Base-by-base conservation (phyloP, 2,888 invertebrate species). In the Metopia argyrocephala region DNA sequence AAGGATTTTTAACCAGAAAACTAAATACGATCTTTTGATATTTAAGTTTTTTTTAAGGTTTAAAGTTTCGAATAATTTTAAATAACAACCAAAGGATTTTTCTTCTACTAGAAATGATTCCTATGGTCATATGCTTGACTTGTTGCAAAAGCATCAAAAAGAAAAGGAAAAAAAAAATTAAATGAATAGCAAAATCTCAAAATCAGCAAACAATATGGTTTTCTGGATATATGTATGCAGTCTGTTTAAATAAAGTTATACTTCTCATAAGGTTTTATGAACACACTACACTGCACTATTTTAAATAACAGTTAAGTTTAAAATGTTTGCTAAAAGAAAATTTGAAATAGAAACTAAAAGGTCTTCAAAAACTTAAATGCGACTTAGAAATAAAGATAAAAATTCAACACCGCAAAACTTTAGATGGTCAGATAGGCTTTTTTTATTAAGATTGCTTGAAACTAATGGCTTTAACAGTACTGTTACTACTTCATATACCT, bases 61-160 rank as follows among this genome's bases (percentile, higher is more conserved):
- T 27, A 15, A 23, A 56, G 6, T 15, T n/a, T n/a, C n/a, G n/a
- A n/a, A n/a, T n/a, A n/a, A n/a, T 50, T 64, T 48, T 27, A 46
- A 46, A 45, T n/a, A 48, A 48, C n/a, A 20, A 50, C 12, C 50
- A 38, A 20, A 71, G 52, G 23, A 21, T 15, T 65, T 38, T 65
- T 62, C 15, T 54, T 28, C 23, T 46, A 45, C 9, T 9, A 64
- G 38, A 61, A 27, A 5, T 54, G 46, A 68, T 76, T 27, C 18
- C 28, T 70, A 65, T 52, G 65, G 65, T 65, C 71, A 78, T 52
- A 59, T 70, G 45, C 54, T 50, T 61, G 65, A 76, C 68, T 76
- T 76, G 27, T 76, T 68, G 31, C 27, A 61, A 68, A 45, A 12
- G 12, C 12, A n/a, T 5, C 3, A 7, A 46, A 15, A 59, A 50